These are phyloP conservation scores for Holothuria leucospilota DNA, from an alignment of 53 echinoderm and acorn worm species.

Conservation along the genomic window DNA sequence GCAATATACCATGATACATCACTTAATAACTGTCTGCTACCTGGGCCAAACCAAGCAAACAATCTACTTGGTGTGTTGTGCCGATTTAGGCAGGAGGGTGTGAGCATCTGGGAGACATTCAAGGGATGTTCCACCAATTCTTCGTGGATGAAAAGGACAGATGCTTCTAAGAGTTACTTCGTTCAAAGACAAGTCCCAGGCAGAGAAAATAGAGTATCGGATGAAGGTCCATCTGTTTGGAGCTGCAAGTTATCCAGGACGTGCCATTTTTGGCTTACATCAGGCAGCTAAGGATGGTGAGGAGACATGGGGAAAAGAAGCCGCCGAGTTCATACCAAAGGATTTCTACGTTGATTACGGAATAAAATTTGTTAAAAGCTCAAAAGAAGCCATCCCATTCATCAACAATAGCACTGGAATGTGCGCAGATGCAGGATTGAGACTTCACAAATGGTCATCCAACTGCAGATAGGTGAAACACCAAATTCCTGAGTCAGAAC, in stretches of 20 bases:
- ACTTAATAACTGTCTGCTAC: too few species aligned
- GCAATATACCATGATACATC: too few species aligned
- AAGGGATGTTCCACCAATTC: too few species aligned
- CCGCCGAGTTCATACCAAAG: conserved; percentile 48
- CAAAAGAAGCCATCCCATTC: conserved; percentile 37
- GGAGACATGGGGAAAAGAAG: too few species aligned
- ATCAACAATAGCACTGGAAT: conserved; percentile 36
- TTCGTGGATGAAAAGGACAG: too few species aligned
- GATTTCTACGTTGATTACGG: conserved; percentile 67
- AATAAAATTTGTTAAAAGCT: conserved; percentile 42
- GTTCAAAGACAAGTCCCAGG: conserved; percentile 62
- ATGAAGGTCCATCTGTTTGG: too few species aligned
- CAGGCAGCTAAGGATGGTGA: conserved; percentile 59
- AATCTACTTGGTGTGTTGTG: too few species aligned
- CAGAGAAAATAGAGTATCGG: neutral
- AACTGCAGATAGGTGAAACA: conserved; percentile 49
- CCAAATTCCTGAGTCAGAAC: too few species aligned
- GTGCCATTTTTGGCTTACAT: conserved; percentile 68
- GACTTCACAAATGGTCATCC: too few species aligned
- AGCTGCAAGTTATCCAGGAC: conserved; percentile 63
- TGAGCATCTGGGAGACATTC: conserved; percentile 65
- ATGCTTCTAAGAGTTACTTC: conserved; percentile 62
- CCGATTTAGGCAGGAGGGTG: conserved; percentile 53
- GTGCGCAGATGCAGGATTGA: too few species aligned
- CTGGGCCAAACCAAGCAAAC: too few species aligned